These are phyloP conservation scores for Berghia stephanieae DNA, from an alignment of 1,140 invertebrate genomes.

Conservation along the genomic window DNA sequence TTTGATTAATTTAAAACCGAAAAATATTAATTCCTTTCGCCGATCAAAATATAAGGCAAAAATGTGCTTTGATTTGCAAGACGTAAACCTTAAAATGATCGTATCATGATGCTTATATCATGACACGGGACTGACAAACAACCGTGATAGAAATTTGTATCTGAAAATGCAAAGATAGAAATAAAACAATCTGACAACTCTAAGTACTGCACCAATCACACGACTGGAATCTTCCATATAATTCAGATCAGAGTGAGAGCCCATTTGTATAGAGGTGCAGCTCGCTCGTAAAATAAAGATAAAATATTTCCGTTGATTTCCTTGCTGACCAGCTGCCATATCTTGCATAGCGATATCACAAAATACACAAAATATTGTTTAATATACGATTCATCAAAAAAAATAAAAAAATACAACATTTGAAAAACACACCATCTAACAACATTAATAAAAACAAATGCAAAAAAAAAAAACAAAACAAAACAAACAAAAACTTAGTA, in stretches of 20 bases:
- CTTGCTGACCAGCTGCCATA: neutral
- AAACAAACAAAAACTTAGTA: neutral
- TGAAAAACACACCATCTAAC: neutral
- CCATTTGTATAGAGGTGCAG: too few relatives aligned
- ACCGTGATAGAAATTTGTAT: too few relatives aligned
- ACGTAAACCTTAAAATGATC: neutral
- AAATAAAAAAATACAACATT: neutral
- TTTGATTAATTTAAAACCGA: neutral
- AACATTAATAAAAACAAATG: neutral
- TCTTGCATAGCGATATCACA: neutral
- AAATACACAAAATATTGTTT: neutral
- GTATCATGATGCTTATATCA: neutral
- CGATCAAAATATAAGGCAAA: neutral
- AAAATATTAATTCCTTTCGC: neutral
- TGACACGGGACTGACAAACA: too few relatives aligned
- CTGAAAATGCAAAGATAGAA: too few relatives aligned
- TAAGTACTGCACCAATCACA: too few relatives aligned
- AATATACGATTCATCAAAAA: neutral
- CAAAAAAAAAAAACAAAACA: neutral
- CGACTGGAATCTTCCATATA: too few relatives aligned
- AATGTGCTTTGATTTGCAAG: neutral
- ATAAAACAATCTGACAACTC: too few relatives aligned
- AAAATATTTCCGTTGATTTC: neutral
- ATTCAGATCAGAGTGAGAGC: too few relatives aligned
- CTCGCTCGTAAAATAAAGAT: neutral